These are phyloP conservation scores for Zaprionus kolodkinae DNA, from an alignment of 1,140 invertebrate genomes.

Conservation along the genomic window DNA sequence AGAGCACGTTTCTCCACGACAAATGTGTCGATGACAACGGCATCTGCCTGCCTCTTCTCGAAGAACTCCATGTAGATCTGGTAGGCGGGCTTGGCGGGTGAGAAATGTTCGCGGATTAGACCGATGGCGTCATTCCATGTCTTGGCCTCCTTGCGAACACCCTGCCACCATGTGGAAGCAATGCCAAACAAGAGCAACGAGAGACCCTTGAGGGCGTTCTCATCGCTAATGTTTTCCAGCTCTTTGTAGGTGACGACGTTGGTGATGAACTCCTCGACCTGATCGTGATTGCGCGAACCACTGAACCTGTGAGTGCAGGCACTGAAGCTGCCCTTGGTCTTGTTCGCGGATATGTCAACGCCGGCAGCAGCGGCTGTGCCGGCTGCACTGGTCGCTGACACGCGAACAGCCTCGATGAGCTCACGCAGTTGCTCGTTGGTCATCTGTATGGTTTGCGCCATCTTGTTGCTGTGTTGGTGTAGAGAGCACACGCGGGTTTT, in stretches of 20 bases:
- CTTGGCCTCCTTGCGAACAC: slow-evolving; percentile 79
- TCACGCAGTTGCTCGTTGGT: slow-evolving; percentile 69
- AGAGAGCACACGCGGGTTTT: slow-evolving; percentile 20
- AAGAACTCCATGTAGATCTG: slow-evolving; percentile 81
- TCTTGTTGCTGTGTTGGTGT: slow-evolving; percentile 15
- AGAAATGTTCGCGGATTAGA: slow-evolving; percentile 74
- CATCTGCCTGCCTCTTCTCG: slow-evolving; percentile 66
- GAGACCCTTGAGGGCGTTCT: slow-evolving; percentile 82
- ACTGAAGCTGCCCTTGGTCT: slow-evolving; percentile 72
- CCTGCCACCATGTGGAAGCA: slow-evolving; percentile 85
- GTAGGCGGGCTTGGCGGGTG: slow-evolving; percentile 73
- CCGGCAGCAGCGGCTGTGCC: slow-evolving; percentile 35
- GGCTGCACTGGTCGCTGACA: slow-evolving; percentile 44
- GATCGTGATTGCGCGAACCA: slow-evolving; percentile 68
- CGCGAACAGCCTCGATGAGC: slow-evolving; percentile 68
- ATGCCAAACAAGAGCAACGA: slow-evolving; percentile 81
- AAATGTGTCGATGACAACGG: slow-evolving; percentile 71
- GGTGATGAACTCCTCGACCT: slow-evolving; percentile 77
- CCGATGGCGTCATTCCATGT: slow-evolving; percentile 74
- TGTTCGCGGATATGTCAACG: slow-evolving; percentile 8
- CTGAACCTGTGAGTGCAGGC: slow-evolving; percentile 61
- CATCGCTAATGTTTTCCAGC: slow-evolving; percentile 74
- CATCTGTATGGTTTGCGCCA: slow-evolving; percentile 60
- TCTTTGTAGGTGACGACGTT: slow-evolving; percentile 72
- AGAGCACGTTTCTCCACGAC: slow-evolving; percentile 76